Evolutionary conservation across 2,113 vertebrate genomes (phyloP), one percentile per base, ranked within the genome.

Genomic region (Chrysochloris asiatica): DNA sequence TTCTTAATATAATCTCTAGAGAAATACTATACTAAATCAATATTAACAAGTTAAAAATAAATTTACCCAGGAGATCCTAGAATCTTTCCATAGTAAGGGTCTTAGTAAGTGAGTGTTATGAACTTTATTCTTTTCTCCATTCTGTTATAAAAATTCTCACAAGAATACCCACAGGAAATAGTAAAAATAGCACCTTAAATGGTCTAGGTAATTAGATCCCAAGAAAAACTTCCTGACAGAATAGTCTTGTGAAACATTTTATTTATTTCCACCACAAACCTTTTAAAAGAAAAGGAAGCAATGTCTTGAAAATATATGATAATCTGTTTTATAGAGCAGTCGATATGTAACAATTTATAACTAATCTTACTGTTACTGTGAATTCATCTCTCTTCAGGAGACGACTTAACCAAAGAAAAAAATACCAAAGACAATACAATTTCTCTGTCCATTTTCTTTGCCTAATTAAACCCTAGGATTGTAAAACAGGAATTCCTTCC

Each of bases 21-120:
- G 9, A 80, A 83, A 91, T 45, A 28, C 10, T 80, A 13, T 65
- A 41, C 7, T 11, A 93, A 83, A 54, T 83, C 8, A 16, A 36
- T 90, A 52, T 52, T 92, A 95, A 83, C 19, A 73, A 79, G 36
- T 73, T 93, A 80, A 92, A 94, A 93, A 54, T 69, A 90, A 87
- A 61, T 63, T 93, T 86, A 73, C 47, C 10, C 5, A 65, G 30
- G 54, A 69, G 41, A 86, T 54, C 72, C 56, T 61, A 87, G 33
- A 73, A 13, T 63, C 3, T 33, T 82, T 78, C 22, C 28, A 72
- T 19, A 76, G 38, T 71, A 73, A 17, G 8, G 77, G 8, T 84
- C 13, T 84, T 73, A 89, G 16, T 10, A 75, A 87, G n/a, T 71
- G 11, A 87, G 41, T 6, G 28, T 88, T 87, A 75, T 90, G 36